Percentiles rank a stretch among this genome's conserved stretches.
These are phyloP conservation scores for Protobothrops flavoviridis DNA, from an alignment of 2,113 vertebrate genomes.

Conservation along the genomic window DNA sequence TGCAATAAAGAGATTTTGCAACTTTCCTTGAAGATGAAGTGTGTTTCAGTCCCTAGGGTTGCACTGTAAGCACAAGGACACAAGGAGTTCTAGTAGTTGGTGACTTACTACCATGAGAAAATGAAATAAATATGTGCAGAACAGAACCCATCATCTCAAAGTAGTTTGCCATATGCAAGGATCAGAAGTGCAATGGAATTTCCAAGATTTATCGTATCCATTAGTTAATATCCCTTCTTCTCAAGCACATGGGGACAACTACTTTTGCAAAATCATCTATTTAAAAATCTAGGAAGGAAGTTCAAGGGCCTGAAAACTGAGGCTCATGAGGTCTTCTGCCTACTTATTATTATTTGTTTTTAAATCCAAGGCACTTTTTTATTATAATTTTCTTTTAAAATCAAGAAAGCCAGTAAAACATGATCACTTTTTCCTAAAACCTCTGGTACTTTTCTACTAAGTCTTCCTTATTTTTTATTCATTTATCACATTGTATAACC, in stretches of 20 bases:
- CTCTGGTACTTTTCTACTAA: background rate
- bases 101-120: background rate
- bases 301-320: background rate
- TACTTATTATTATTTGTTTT: background rate
- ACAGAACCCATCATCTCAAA: background rate
- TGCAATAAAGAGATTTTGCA: background rate
- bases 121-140: background rate
- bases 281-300: background rate
- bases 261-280: background rate
- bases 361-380: background rate
- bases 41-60: background rate
- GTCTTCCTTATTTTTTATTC: background rate
- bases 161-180: background rate
- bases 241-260: background rate
- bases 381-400: background rate
- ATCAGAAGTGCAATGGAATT: background rate
- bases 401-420: background rate
- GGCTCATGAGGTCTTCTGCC: background rate
- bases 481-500: background rate
- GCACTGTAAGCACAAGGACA: background rate
- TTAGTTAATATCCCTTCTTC: background rate
- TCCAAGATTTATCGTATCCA: background rate
- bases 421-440: background rate
- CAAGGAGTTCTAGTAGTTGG: background rate
- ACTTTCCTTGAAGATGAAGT: background rate